Evolutionary conservation across 1,140 invertebrate genomes (phyloP).

Genomic region (Phortica variegata): DNA sequence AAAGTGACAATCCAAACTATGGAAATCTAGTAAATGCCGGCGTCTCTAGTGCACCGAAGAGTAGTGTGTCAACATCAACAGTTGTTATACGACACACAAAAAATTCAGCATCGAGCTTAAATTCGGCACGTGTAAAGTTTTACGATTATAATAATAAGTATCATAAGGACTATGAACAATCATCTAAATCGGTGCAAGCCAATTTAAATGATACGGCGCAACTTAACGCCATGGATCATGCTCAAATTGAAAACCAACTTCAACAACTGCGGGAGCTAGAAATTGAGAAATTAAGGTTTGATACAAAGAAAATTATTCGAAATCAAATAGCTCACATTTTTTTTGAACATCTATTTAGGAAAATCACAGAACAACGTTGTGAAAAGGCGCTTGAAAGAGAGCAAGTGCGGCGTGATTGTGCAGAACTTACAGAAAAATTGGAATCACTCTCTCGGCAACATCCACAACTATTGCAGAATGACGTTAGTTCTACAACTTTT

Average conservation of each 20-base stretch:
- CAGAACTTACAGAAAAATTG: conserved; percentile 39
- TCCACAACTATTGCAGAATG: conserved; percentile 34
- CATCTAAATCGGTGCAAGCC: conserved; percentile 23
- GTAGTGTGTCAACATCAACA: conserved; percentile 14
- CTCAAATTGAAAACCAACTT: conserved; percentile 32
- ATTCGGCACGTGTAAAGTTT: conserved; percentile 30
- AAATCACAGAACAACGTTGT: conserved; percentile 34
- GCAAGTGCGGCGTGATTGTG: conserved; percentile 45
- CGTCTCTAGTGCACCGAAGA: conserved; percentile 1
- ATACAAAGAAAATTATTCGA: neutral
- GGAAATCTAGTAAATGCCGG: too few species aligned
- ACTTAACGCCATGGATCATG: conserved; percentile 41
- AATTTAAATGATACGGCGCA: conserved; percentile 17
- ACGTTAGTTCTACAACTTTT: conserved; percentile 24
- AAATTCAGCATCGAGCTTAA: neutral
- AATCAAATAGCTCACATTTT: neutral
- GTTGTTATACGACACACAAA: conserved; percentile 6
- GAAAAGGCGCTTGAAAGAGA: conserved; percentile 47
- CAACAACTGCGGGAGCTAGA: conserved; percentile 28
- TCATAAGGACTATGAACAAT: conserved; percentile 27
- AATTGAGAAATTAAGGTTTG: conserved; percentile 26
- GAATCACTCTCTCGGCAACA: conserved; percentile 38
- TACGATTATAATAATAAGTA: conserved; percentile 52
- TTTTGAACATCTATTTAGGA: conserved; percentile 15
- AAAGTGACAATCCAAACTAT: too few species aligned